Percentiles rank a stretch among this genome's conserved stretches.
phyloP scores from a whole-genome alignment of 2,888 invertebrate genomes.

The Andrena camellia region DNA sequence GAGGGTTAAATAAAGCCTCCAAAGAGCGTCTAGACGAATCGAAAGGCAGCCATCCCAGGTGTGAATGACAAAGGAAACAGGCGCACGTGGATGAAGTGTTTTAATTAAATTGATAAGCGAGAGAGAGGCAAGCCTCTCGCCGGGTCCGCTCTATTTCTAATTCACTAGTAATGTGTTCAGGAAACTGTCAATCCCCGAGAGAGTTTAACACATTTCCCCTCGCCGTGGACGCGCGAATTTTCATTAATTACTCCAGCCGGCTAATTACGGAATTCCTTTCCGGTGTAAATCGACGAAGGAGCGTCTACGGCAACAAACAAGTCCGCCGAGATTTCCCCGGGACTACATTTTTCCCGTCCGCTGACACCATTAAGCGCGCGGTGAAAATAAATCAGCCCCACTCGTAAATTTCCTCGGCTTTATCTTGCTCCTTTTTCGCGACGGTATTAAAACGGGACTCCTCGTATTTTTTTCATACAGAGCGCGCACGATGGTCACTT shows the following conservation, averaged over 20 bases:
- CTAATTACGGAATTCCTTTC: slow-evolving; percentile 73
- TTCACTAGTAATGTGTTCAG: slow-evolving; percentile 28
- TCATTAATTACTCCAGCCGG: slow-evolving; percentile 71
- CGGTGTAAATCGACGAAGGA: slow-evolving; percentile 49
- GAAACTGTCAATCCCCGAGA: slow-evolving; percentile 32
- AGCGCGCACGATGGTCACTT: background rate
- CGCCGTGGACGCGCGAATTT: slow-evolving; percentile 55
- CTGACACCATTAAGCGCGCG: slow-evolving; percentile 57
- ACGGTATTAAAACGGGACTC: slow-evolving; percentile 44
- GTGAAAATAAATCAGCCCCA: slow-evolving; percentile 54
- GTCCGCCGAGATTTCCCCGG: slow-evolving; percentile 46
- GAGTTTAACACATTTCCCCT: slow-evolving; percentile 24
- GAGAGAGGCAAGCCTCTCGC: background rate
- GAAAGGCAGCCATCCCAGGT: background rate
- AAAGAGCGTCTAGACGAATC: background rate
- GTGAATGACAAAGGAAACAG: background rate
- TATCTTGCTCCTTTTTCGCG: slow-evolving; percentile 42
- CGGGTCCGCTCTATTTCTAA: background rate
- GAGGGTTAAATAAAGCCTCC: background rate
- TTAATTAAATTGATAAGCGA: slow-evolving; percentile 31
- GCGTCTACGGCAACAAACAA: slow-evolving; percentile 38
- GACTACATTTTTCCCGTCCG: slow-evolving; percentile 49
- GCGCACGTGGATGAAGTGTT: background rate
- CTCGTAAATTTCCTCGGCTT: slow-evolving; percentile 56
- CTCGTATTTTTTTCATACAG: slow-evolving; percentile 11